These are phyloP conservation scores for Unio delphinus DNA, from an alignment of 2,888 invertebrate species.

Conservation along the genomic window DNA sequence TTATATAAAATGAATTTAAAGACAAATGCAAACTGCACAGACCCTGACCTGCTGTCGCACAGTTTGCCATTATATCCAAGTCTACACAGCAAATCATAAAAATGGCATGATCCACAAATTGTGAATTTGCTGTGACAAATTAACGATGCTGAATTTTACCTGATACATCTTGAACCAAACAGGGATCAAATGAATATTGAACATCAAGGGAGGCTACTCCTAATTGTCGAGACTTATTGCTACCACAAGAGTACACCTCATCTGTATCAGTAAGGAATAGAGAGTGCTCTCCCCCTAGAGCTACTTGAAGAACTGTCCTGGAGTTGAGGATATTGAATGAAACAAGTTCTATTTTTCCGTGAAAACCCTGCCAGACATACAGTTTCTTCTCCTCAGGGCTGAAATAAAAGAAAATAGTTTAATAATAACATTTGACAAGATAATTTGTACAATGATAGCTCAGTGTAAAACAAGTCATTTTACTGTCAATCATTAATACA, in stretches of 20 bases:
- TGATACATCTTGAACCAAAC: conserved; percentile 39
- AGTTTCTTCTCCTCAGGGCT: conserved; percentile 42
- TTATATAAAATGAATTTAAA: no score
- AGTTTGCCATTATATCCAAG: no score
- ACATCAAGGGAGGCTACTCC: conserved; percentile 50
- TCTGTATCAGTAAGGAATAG: conserved; percentile 61
- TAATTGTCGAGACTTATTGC: conserved; percentile 65
- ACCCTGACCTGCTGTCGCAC: no score
- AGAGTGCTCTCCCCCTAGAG: conserved; percentile 61
- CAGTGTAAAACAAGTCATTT: neutral
- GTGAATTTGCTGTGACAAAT: neutral
- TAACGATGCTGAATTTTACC: conserved; percentile 33
- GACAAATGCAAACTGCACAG: no score
- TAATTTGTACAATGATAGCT: neutral
- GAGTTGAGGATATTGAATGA: conserved; percentile 47
- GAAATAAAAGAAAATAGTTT: conserved; percentile 13
- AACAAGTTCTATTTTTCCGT: conserved; percentile 45
- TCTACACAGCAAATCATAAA: no score
- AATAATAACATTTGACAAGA: conserved; percentile 1
- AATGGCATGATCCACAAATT: no score
- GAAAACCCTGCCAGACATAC: conserved; percentile 59
- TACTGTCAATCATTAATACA: no score
- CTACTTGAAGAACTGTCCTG: conserved; percentile 45
- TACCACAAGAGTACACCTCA: conserved; percentile 62
- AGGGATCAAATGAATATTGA: conserved; percentile 51